Base-by-base conservation (phyloP, 2,888 invertebrate species). In the Pyralis farinalis region DNA sequence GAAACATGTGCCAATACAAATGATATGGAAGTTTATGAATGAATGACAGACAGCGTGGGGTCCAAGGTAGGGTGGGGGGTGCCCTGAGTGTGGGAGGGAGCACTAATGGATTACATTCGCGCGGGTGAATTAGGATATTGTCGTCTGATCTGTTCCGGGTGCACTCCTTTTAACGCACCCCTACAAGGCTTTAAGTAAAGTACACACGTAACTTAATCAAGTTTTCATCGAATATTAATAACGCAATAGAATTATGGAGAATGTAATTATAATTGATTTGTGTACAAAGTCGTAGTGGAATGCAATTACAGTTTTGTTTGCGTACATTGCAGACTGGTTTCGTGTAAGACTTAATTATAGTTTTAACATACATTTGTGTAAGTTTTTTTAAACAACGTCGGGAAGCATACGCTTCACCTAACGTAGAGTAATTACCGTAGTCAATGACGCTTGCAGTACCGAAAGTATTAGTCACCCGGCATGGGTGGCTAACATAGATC, bases 71-170 rank as follows among this genome's bases (percentile, higher is more conserved):
- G 37, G 11, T 34, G 39, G 49, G 51, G 43, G 16, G 58, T 54
- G 50, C 48, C 41, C 52, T 33, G 34, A 45, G 37, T 52, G 45
- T 43, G 39, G 46, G 37, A 51, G 52, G 73, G 71, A 59, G 66
- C 72, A 79, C 86, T 88, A 87, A 88, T 88, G 88, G 87, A 88
- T 88, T 88, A 88, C 87, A 83, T 75, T 82, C 82, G 81, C 80
- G 82, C 84, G 78, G 82, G 80, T 87, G 87, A 87, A 88, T 88
- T 87, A 88, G 87, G 86, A 88, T 86, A 87, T 86, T 87, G 88
- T 87, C 84, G 84, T 81, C 63, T 71, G 77, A 84, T 85, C 80
- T 80, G 81, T 86, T 86, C 82, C 85, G 81, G n/a, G 77, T 84
- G 86, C 84, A 86, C 76, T 83, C 81, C 76, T 82, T 77, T 75